These are phyloP conservation scores for Morpho helenor DNA, from an alignment of 2,888 invertebrate species.

Conservation along the genomic window DNA sequence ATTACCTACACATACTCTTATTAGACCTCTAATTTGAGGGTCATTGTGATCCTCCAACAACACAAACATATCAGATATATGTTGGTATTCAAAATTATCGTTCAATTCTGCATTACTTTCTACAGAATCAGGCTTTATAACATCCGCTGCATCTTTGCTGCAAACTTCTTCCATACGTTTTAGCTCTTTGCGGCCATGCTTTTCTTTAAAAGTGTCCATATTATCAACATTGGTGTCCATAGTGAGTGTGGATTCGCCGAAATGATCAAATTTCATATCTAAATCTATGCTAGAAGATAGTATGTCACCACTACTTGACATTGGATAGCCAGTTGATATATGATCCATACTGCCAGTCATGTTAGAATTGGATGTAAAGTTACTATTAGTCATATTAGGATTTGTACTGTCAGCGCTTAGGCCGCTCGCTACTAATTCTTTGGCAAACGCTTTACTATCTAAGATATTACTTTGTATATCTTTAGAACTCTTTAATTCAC, in stretches of 20 bases:
- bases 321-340: slow-evolving; percentile 60
- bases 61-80: slow-evolving; percentile 83
- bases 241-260: slow-evolving; percentile 72
- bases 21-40: slow-evolving; percentile 88
- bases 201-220: slow-evolving; percentile 30
- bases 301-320: slow-evolving; percentile 63
- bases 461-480: slow-evolving; percentile 61
- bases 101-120: slow-evolving; percentile 26
- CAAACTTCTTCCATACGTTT: slow-evolving; percentile 46
- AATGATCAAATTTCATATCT: slow-evolving; percentile 82
- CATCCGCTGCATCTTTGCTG: slow-evolving; percentile 33
- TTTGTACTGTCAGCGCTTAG: slow-evolving; percentile 65
- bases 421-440: slow-evolving; percentile 53
- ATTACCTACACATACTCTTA: slow-evolving; percentile 83
- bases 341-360: slow-evolving; percentile 67
- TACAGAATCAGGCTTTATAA: slow-evolving; percentile 28
- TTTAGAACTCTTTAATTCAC: slow-evolving; percentile 65
- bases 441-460: slow-evolving; percentile 53
- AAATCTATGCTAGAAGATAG: slow-evolving; percentile 67
- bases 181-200: slow-evolving; percentile 31
- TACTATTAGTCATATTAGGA: slow-evolving; percentile 65
- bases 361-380: slow-evolving; percentile 66
- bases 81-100: slow-evolving; percentile 72
- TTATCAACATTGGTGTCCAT: slow-evolving; percentile 41
- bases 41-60: slow-evolving; percentile 86